Percentiles rank a stretch among this genome's conserved stretches.
phyloP scores from a whole-genome alignment of 2,888 invertebrate genomes.

The Odontomyia ornata region DNA sequence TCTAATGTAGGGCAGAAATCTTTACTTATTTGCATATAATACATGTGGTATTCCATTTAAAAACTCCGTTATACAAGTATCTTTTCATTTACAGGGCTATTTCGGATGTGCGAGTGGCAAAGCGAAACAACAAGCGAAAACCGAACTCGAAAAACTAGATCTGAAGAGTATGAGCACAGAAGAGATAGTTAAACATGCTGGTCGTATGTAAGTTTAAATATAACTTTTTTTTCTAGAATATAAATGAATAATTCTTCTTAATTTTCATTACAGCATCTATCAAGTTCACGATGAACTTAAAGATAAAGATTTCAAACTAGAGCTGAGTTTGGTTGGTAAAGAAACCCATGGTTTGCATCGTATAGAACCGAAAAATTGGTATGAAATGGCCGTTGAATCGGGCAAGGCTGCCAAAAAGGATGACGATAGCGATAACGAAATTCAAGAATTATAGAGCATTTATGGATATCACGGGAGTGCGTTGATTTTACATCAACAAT shows the following conservation, averaged over 20 bases:
- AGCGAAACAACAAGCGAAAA: constrained; percentile 98
- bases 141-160: constrained; percentile 98
- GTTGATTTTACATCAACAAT: constrained; percentile 5
- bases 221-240: constrained; percentile 25
- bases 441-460: constrained; percentile 53
- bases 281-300: constrained; percentile 93
- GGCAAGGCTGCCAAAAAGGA: constrained; percentile 76
- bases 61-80: not conserved
- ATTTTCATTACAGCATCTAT: constrained; percentile 69
- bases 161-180: constrained; percentile 83
- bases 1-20: too few species aligned
- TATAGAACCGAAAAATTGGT: constrained; percentile 78
- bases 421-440: constrained; percentile 71
- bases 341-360: constrained; percentile 82
- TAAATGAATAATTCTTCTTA: not conserved
- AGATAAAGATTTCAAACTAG: constrained; percentile 84
- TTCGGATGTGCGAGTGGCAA: constrained; percentile 98
- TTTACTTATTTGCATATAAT: too few species aligned
- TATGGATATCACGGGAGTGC: not conserved
- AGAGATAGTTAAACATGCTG: constrained; percentile 92
- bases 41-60: too few species aligned
- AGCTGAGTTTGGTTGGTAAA: constrained; percentile 92
- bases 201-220: constrained; percentile 77
- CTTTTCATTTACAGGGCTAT: constrained; percentile 76
- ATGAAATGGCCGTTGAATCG: constrained; percentile 88